Evolutionary conservation across 1,140 invertebrate species (phyloP).

Genomic region (Nomia melanderi): DNA sequence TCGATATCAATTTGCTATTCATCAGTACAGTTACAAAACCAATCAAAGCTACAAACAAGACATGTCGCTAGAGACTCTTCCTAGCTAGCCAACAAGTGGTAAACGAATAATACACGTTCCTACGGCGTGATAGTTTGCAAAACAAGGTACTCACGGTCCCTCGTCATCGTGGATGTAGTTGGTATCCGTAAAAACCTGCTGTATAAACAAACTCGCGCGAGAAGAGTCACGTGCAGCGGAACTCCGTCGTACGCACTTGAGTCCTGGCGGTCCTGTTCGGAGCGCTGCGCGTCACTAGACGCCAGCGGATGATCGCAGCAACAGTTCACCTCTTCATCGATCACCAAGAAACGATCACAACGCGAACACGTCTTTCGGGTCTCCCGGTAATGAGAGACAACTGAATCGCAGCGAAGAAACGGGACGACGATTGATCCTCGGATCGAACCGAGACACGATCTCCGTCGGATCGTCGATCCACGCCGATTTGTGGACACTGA

Average conservation of each 20-base stretch:
- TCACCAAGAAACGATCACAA: neutral
- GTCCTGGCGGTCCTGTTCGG: neutral
- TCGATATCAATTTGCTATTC: no score
- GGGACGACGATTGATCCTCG: neutral
- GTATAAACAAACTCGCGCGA: constrained; percentile 6
- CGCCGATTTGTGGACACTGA: neutral
- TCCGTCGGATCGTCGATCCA: constrained; percentile 5
- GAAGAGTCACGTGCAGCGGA: constrained; percentile 37
- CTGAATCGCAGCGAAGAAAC: no score
- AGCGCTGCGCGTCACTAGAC: constrained; percentile 13
- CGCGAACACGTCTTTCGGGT: neutral
- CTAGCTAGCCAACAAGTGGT: no score
- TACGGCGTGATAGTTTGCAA: neutral
- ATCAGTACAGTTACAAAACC: no score
- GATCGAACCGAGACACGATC: constrained; percentile 10
- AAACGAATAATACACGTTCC: no score
- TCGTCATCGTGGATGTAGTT: constrained; percentile 18
- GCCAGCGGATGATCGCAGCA: neutral
- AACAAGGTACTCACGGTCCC: constrained; percentile 27
- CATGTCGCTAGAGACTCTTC: no score
- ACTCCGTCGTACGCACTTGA: constrained; percentile 15
- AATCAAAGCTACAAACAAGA: no score
- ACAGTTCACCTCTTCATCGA: neutral
- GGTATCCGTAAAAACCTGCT: neutral
- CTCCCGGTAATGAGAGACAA: no score